A percentile compares a stretch with the other conserved stretches of the same genome.
Evolutionary conservation across 2,113 vertebrate species (phyloP).

Genomic region (Garra rufa): DNA sequence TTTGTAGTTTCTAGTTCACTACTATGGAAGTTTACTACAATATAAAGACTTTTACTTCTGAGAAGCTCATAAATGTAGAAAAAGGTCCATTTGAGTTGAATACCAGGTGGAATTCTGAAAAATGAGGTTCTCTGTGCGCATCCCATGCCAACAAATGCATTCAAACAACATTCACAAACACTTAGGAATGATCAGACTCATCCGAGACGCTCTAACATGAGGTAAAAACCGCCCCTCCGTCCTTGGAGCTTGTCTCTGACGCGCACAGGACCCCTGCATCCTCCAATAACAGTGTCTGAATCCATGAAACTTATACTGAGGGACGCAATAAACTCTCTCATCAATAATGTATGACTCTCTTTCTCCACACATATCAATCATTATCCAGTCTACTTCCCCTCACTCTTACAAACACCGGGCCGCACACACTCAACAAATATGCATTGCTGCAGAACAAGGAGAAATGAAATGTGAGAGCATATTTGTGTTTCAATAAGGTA

Average conservation of each 20-base stretch:
- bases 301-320: constrained; percentile 68
- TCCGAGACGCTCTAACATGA: neutral
- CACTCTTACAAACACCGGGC: constrained; percentile 18
- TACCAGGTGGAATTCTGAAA: constrained; percentile 26
- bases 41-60: no score
- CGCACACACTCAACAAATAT: constrained; percentile 41
- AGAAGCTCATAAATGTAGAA: no score
- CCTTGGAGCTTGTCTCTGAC: neutral
- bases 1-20: no score
- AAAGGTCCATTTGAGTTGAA: neutral
- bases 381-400: constrained; percentile 52
- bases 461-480: constrained; percentile 70
- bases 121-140: constrained; percentile 22
- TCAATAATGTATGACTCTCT: constrained; percentile 77
- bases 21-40: no score
- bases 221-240: neutral
- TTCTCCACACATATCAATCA: constrained; percentile 75
- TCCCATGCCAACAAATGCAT: constrained; percentile 55
- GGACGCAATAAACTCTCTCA: constrained; percentile 77
- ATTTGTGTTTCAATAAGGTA: constrained; percentile 30
- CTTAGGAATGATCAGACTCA: neutral
- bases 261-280: constrained; percentile 13
- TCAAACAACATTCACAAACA: constrained; percentile 31
- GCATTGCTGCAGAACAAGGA: constrained; percentile 72
- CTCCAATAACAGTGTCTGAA: constrained; percentile 63